Conservation (phyloP, 2,888 invertebrate genomes). For the Aquatica leii region DNA sequence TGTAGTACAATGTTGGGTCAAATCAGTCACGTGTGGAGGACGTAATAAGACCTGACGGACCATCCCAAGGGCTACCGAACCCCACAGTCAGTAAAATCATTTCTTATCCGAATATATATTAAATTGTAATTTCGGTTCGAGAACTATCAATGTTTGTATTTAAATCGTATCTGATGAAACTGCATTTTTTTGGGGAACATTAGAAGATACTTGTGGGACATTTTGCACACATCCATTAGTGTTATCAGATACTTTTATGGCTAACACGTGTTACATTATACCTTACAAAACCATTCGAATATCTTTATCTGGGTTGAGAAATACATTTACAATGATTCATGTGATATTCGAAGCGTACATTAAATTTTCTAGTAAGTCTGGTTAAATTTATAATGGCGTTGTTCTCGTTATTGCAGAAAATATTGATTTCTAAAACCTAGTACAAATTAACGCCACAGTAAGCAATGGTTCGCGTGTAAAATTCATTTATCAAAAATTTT, state of each 20-base stretch:
- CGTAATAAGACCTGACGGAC: conserved; percentile 46
- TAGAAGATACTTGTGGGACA: conserved; percentile 37
- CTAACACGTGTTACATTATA: conserved; percentile 33
- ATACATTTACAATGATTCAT: conserved; percentile 30
- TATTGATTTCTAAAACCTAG: no score
- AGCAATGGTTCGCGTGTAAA: no score
- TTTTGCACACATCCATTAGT: conserved; percentile 40
- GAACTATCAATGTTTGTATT: background rate
- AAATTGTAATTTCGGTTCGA: conserved; percentile 35
- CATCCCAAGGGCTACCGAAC: conserved; percentile 33
- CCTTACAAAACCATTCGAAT: conserved; percentile 23
- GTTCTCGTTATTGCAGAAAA: no score
- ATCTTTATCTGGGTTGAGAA: conserved; percentile 24
- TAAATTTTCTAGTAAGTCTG: conserved; percentile 1
- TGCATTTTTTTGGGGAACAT: conserved; percentile 12
- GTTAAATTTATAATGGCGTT: no score
- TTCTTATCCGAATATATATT: conserved; percentile 39
- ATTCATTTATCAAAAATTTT: no score
- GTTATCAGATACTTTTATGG: conserved; percentile 34
- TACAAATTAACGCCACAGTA: no score
- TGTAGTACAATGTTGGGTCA: conserved; percentile 29
- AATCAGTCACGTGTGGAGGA: conserved; percentile 40
- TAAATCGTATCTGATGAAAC: conserved; percentile 9
- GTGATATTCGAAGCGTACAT: conserved; percentile 15
- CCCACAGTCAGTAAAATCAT: conserved; percentile 26